phyloP scores from a whole-genome alignment of 1,140 invertebrate genomes.

The Gonatopus flavifemur region DNA sequence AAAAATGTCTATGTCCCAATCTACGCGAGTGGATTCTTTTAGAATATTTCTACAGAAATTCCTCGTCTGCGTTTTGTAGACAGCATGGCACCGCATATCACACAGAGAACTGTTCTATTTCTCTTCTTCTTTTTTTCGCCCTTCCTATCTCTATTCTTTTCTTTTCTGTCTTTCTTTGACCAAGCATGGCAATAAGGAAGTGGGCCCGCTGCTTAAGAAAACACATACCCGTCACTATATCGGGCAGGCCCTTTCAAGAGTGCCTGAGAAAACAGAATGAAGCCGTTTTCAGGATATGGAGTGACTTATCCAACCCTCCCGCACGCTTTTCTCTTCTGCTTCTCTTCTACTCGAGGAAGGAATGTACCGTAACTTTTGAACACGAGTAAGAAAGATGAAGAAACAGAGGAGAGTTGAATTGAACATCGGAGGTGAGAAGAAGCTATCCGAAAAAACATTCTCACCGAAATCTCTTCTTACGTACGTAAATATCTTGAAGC shows the following conservation, averaged over 20 bases:
- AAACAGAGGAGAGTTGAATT: no score
- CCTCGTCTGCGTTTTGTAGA: slow-evolving; percentile 31
- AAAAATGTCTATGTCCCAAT: no score
- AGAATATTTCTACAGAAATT: neutral
- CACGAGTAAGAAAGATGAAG: neutral
- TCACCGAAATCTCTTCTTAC: no score
- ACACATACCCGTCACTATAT: slow-evolving; percentile 52
- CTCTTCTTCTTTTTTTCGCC: slow-evolving; percentile 17
- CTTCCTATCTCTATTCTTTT: neutral
- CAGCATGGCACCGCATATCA: slow-evolving; percentile 50
- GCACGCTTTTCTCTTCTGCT: neutral
- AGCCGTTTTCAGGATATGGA: slow-evolving; percentile 25
- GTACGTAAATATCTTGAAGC: no score
- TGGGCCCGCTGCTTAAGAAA: slow-evolving; percentile 53
- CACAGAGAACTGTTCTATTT: no score
- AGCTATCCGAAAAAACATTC: no score
- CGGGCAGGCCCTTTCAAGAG: slow-evolving; percentile 28
- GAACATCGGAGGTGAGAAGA: no score
- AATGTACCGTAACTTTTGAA: slow-evolving; percentile 9
- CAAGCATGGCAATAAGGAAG: slow-evolving; percentile 52
- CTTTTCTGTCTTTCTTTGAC: slow-evolving; percentile 8
- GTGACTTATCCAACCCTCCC: slow-evolving; percentile 5
- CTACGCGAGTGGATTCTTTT: neutral
- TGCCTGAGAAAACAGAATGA: slow-evolving; percentile 53
- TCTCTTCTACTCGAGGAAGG: neutral